phyloP scores from a whole-genome alignment of 2,888 invertebrate genomes.

The Perizoma flavofasciatum region DNA sequence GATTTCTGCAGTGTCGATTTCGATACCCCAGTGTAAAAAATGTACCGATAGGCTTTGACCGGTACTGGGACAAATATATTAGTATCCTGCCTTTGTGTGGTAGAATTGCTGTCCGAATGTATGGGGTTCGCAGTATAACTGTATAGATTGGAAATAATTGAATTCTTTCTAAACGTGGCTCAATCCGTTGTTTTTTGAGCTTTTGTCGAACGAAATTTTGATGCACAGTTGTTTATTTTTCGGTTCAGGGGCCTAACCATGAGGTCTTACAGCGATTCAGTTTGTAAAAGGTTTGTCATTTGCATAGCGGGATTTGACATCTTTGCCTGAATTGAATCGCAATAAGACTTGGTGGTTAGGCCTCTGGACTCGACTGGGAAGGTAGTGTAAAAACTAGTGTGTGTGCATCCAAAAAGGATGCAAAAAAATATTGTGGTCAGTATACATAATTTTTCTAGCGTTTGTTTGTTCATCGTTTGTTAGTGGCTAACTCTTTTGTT shows the following conservation, averaged over 20 bases:
- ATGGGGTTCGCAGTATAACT: constrained; percentile 5
- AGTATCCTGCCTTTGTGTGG: constrained; percentile 19
- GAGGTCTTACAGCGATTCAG: too few species aligned
- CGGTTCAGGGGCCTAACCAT: too few species aligned
- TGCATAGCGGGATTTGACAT: too few species aligned
- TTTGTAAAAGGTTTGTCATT: too few species aligned
- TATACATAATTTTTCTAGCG: too few species aligned
- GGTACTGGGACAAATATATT: constrained; percentile 26
- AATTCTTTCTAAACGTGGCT: neutral
- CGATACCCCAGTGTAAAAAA: constrained; percentile 41
- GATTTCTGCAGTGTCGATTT: constrained; percentile 47
- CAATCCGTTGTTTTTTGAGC: neutral
- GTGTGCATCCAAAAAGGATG: neutral
- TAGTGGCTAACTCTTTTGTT: too few species aligned
- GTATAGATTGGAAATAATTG: constrained; percentile 8
- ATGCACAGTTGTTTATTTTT: neutral
- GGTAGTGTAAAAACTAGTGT: neutral
- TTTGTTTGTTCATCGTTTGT: too few species aligned
- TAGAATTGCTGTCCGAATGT: constrained; percentile 25
- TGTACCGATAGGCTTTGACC: constrained; percentile 17
- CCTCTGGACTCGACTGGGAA: too few species aligned
- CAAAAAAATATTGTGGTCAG: neutral
- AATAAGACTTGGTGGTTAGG: too few species aligned
- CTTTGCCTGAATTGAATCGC: too few species aligned
- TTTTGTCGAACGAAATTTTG: neutral